Conservation (phyloP, 37 sponge, comb jelly and placozoan species). For the Bolinopsis microptera region DNA sequence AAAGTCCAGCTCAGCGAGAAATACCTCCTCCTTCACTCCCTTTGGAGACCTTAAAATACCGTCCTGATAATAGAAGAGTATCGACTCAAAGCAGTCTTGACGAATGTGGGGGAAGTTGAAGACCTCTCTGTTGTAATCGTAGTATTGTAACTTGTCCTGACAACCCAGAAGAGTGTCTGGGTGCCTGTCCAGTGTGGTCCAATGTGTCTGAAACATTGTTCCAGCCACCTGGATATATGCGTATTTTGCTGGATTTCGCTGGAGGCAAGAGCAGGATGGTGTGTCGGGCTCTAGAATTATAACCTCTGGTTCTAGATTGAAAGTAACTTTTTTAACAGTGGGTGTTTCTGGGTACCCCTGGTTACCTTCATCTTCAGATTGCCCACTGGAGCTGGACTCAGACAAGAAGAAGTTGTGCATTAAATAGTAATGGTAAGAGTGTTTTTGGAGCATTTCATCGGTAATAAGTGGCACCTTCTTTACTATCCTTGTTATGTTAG, state of each 20-base stretch:
- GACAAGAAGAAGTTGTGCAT: background rate
- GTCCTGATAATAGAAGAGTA: background rate
- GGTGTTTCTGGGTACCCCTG: background rate
- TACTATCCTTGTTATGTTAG: background rate
- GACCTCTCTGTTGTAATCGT: background rate
- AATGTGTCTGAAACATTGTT: conserved; percentile 18
- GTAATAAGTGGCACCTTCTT: background rate
- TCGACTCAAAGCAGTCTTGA: background rate
- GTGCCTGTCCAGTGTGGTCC: background rate
- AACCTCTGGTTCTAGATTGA: background rate
- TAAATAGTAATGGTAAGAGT: conserved; percentile 35
- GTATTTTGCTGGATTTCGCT: background rate
- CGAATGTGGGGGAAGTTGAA: background rate
- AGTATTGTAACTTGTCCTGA: background rate
- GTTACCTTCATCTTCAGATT: background rate
- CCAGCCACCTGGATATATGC: background rate
- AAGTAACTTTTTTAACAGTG: background rate
- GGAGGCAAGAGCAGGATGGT: background rate
- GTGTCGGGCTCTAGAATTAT: background rate
- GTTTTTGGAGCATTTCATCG: background rate
- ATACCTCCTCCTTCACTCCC: conserved; percentile 8
- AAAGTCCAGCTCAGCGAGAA: background rate
- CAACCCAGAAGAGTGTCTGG: background rate
- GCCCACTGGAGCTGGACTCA: background rate
- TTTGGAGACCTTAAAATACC: background rate